Conservation (phyloP, 2,797 vertebrate genomes). For the Heliangelus exortis region DNA sequence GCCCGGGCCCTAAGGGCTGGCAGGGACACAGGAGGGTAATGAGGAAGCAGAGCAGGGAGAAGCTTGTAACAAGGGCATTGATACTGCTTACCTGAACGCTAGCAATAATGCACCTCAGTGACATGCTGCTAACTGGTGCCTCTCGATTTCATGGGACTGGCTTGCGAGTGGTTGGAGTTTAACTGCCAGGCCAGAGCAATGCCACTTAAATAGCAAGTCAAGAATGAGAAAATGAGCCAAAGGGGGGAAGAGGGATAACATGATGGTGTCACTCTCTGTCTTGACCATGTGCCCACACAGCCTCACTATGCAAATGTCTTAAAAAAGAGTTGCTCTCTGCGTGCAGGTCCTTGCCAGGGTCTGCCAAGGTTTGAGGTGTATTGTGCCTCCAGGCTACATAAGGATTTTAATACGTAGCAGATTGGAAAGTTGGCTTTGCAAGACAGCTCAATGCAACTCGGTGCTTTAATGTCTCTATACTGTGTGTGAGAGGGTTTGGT, state of each 20-base stretch:
- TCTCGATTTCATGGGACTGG: no score
- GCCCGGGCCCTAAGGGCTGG: not conserved
- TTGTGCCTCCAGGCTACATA: not conserved
- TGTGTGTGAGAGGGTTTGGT: not conserved
- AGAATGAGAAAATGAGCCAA: not conserved
- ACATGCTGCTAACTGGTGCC: not conserved
- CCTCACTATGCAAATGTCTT: not conserved
- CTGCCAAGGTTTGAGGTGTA: rapidly evolving
- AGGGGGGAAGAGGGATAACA: not conserved
- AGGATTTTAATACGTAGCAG: not conserved
- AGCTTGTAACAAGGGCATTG: not conserved
- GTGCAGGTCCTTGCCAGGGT: not conserved
- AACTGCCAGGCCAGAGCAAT: not conserved
- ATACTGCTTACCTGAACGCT: rapidly evolving
- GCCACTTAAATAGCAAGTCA: not conserved
- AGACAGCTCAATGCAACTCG: not conserved
- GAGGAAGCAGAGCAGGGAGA: not conserved
- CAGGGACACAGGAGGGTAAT: rapidly evolving
- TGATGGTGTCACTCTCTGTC: not conserved
- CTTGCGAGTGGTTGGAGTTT: not conserved
- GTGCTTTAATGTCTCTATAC: not conserved
- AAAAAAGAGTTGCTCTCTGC: not conserved
- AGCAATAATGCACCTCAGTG: rapidly evolving
- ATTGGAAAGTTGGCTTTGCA: not conserved
- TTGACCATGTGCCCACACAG: not conserved